Evolutionary conservation across 2,888 invertebrate species (phyloP).

Genomic region (Metellina segmentata): DNA sequence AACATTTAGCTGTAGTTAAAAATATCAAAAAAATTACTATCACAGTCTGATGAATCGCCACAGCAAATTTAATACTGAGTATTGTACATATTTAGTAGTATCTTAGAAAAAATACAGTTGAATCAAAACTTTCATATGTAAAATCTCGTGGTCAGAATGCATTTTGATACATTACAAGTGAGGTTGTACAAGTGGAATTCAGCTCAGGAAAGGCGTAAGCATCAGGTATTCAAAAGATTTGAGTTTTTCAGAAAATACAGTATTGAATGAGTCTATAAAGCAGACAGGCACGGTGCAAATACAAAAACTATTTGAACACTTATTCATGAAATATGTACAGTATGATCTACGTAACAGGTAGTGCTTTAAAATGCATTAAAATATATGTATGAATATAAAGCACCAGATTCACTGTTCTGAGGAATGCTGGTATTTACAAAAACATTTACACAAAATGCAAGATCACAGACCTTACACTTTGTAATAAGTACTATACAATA

Average conservation of each 20-base stretch:
- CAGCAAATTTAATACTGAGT: constrained; percentile 73
- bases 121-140: constrained; percentile 26
- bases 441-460: constrained; percentile 38
- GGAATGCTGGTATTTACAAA: constrained; percentile 74
- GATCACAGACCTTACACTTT: constrained; percentile 56
- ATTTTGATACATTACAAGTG: constrained; percentile 18
- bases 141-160: neutral
- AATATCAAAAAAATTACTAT: constrained; percentile 54
- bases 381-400: constrained; percentile 60
- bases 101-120: constrained; percentile 16
- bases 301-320: constrained; percentile 35
- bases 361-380: constrained; percentile 55
- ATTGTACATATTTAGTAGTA: constrained; percentile 10
- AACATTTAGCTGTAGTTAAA: constrained; percentile 25
- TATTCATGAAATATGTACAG: constrained; percentile 67
- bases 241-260: neutral
- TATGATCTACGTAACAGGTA: constrained; percentile 52
- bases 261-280: constrained; percentile 28
- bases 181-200: neutral
- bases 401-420: constrained; percentile 57
- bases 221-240: neutral
- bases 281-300: constrained; percentile 69
- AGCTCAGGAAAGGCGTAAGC: constrained; percentile 10
- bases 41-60: constrained; percentile 68
- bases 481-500: constrained; percentile 67